Percentiles rank a stretch among this genome's conserved stretches.
These are phyloP conservation scores for Sarcophilus harrisii DNA, from an alignment of 2,797 vertebrate genomes.

Conservation along the genomic window DNA sequence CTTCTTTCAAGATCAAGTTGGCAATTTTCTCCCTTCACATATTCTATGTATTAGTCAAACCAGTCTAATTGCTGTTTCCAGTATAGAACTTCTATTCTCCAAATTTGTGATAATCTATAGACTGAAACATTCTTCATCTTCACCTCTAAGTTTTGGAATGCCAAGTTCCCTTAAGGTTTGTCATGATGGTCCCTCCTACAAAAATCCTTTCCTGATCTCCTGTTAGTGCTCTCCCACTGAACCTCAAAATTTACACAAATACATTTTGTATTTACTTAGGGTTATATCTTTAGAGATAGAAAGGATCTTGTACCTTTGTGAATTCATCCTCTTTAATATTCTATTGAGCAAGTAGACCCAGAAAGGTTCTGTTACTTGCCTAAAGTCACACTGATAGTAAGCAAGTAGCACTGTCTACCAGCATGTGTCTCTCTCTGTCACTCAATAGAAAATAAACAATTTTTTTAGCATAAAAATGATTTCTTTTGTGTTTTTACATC, in stretches of 20 bases:
- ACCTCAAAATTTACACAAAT: background rate
- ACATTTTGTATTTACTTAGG: background rate
- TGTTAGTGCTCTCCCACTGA: background rate
- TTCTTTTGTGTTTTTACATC: background rate
- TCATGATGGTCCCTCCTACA: background rate
- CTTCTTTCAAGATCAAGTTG: background rate
- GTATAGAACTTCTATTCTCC: background rate
- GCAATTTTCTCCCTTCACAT: background rate
- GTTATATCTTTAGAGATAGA: background rate
- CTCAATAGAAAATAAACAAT: background rate
- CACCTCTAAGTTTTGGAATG: background rate
- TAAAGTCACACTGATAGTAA: background rate
- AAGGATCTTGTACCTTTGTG: background rate
- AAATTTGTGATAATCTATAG: background rate
- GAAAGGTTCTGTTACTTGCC: background rate
- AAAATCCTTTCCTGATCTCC: background rate
- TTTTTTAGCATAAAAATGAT: background rate
- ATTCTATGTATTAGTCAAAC: background rate
- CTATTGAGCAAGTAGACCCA: background rate
- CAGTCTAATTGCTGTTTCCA: background rate
- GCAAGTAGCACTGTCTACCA: background rate
- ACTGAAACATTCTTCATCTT: background rate
- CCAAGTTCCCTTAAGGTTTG: background rate
- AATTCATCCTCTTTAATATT: background rate
- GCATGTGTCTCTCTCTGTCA: background rate